Evolutionary conservation across 1,140 invertebrate species (phyloP).

Genomic region (Nomia melanderi): DNA sequence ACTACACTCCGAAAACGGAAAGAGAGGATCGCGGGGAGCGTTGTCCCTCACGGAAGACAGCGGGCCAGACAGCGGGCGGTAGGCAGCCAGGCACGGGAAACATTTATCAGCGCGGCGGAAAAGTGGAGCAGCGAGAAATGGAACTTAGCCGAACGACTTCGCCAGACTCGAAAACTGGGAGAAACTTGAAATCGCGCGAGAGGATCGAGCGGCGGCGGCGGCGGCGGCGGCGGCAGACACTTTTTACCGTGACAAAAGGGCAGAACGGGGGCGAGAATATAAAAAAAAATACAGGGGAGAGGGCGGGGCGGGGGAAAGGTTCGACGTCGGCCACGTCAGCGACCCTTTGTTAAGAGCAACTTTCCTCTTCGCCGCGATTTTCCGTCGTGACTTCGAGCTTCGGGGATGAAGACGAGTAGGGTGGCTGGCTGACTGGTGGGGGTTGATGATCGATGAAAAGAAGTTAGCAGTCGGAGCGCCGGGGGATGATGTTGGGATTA

Average conservation of each 20-base stretch:
- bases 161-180: not conserved
- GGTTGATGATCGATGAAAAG: slow-evolving; percentile 41
- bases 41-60: no score
- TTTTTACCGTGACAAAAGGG: not conserved
- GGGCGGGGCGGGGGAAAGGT: not conserved
- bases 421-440: no score
- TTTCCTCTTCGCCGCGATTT: slow-evolving; percentile 64
- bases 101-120: no score
- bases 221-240: not conserved
- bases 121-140: not conserved
- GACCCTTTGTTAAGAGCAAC: slow-evolving; percentile 72
- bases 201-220: not conserved
- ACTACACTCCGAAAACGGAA: not conserved
- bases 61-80: no score
- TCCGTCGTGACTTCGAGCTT: slow-evolving; percentile 39
- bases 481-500: no score
- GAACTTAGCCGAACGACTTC: not conserved
- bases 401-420: not conserved
- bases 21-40: not conserved
- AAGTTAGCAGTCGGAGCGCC: not conserved
- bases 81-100: no score
- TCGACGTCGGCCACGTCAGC: slow-evolving; percentile 70
- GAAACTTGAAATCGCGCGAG: not conserved
- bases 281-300: not conserved
- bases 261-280: no score